These are phyloP conservation scores for Branchellion lobata DNA, from an alignment of 2,888 invertebrate species.

Conservation along the genomic window DNA sequence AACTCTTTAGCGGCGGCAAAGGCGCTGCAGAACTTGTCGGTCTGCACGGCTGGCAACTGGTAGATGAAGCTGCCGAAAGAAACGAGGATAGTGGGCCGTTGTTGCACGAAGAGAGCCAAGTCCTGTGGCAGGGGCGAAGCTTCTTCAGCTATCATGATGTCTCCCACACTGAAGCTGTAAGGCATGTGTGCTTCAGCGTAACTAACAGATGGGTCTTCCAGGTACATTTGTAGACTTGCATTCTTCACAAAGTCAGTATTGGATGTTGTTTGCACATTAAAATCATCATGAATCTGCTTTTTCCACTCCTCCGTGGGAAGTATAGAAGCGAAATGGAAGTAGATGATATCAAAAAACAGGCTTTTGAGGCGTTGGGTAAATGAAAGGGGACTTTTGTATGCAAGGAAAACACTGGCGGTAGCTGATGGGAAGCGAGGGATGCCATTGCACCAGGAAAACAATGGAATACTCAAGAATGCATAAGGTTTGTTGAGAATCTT, in stretches of 20 bases:
- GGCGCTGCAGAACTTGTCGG: constrained; percentile 40
- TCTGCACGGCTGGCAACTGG: constrained; percentile 13
- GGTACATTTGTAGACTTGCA: constrained; percentile 14
- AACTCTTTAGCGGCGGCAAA: constrained; percentile 18
- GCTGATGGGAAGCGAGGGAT: constrained; percentile 35
- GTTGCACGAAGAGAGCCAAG: constrained; percentile 18
- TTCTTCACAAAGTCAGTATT: neutral
- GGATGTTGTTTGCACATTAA: neutral
- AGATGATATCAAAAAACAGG: neutral
- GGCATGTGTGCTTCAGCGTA: constrained; percentile 43
- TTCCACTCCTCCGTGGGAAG: neutral
- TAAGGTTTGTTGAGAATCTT: constrained; percentile 15
- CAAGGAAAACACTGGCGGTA: neutral
- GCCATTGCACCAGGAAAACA: neutral
- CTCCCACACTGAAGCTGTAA: constrained; percentile 34
- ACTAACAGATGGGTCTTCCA: constrained; percentile 39
- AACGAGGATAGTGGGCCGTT: constrained; percentile 19
- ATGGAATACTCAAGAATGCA: neutral
- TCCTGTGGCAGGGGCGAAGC: constrained; percentile 16
- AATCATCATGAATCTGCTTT: neutral
- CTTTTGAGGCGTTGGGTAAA: constrained; percentile 18
- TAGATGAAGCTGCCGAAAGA: constrained; percentile 46
- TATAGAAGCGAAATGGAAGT: neutral
- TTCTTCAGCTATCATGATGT: constrained; percentile 32
- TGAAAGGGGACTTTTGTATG: neutral